Evolutionary conservation across 2,797 vertebrate species (phyloP).

Genomic region (Gallirallus australis): DNA sequence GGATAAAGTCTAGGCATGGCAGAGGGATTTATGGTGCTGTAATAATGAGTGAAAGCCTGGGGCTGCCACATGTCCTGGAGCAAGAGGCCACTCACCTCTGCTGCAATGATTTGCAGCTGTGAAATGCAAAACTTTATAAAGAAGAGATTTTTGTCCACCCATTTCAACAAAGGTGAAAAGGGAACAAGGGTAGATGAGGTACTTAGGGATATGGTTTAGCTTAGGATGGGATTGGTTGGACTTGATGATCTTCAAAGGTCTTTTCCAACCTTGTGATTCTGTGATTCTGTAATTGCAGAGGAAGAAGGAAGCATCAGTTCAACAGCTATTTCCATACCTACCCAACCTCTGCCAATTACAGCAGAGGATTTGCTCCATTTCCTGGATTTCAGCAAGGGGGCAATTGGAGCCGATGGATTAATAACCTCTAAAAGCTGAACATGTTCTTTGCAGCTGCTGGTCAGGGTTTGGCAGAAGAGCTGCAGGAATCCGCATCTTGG

Average conservation of each 20-base stretch:
- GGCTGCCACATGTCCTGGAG: not conserved
- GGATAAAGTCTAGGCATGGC: not conserved
- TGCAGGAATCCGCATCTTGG: not conserved
- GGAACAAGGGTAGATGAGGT: not conserved
- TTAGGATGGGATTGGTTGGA: too few species aligned
- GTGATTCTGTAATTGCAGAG: not conserved
- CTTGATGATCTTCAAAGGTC: too few species aligned
- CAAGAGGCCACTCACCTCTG: not conserved
- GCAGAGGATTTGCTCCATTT: not conserved
- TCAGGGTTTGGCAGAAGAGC: not conserved
- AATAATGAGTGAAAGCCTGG: not conserved
- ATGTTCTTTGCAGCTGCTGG: accelerated
- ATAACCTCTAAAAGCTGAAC: not conserved
- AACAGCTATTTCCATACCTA: not conserved
- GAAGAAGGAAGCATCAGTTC: not conserved
- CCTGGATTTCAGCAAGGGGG: not conserved
- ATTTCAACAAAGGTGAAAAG: not conserved
- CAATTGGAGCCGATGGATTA: not conserved
- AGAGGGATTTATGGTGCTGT: not conserved
- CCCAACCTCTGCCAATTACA: not conserved
- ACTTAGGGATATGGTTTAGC: too few species aligned
- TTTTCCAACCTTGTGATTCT: too few species aligned
- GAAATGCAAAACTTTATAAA: not conserved
- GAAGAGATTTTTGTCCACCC: not conserved
- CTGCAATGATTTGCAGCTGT: not conserved